These are phyloP conservation scores for Pammene aurita DNA, from an alignment of 2,888 invertebrate species.

Conservation along the genomic window DNA sequence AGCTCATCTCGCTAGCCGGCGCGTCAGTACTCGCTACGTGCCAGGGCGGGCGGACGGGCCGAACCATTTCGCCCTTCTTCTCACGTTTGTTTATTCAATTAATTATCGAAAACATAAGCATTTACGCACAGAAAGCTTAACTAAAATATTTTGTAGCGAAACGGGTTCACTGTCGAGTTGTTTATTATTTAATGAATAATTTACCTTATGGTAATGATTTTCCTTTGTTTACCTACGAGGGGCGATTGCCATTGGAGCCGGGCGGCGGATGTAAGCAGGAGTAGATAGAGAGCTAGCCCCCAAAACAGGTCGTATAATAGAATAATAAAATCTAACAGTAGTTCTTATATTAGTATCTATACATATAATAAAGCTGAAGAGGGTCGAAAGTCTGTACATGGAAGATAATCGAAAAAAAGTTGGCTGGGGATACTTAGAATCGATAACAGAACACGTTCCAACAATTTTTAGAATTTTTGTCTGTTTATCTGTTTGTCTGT, in stretches of 20 bases:
- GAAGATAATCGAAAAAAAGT: too few species aligned
- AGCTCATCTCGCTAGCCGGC: constrained; percentile 2
- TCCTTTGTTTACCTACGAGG: constrained; percentile 34
- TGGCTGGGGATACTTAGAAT: too few species aligned
- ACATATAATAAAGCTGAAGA: too few species aligned
- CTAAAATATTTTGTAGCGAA: not conserved
- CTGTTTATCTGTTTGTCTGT: too few species aligned
- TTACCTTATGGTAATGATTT: constrained; percentile 36
- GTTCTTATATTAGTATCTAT: too few species aligned
- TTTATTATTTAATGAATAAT: not conserved
- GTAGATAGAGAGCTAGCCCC: not conserved
- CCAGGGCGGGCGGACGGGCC: constrained; percentile 19
- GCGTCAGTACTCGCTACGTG: constrained; percentile 24
- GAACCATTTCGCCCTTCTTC: not conserved
- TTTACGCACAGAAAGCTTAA: not conserved
- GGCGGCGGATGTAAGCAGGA: not conserved
- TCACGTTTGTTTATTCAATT: constrained; percentile 6
- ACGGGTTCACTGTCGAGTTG: not conserved
- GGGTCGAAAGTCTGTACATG: too few species aligned
- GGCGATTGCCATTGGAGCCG: not conserved
- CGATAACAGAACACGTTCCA: too few species aligned
- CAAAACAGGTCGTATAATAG: too few species aligned
- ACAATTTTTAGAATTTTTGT: too few species aligned
- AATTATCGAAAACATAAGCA: not conserved
- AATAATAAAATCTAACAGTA: too few species aligned